Base-by-base conservation (phyloP, 2,797 vertebrate species). In the Microhierax caerulescens region DNA sequence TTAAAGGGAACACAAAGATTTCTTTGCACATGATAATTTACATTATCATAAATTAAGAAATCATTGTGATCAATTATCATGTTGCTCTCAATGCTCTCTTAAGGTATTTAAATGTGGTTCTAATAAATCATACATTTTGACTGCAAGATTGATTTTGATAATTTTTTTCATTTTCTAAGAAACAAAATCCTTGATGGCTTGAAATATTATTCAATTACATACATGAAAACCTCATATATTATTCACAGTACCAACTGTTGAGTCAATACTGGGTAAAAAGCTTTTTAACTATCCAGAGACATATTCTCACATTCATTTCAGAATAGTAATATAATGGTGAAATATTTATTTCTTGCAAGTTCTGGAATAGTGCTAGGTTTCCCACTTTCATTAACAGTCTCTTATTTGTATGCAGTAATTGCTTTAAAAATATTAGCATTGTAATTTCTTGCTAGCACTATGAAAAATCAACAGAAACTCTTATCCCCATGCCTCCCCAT, bases 271-370 rank as follows among this genome's bases (percentile, higher is more conserved):
- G 79, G 32, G 72, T 85, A 72, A 93, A 96, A 95, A 81, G 65
- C 39, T 87, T 94, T 96, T 92, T 85, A 96, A 90, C 93, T 91
- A 89, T 77, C 94, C 84, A 96, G 95, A 96, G 86, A 88, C 72
- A 93, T 30, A 61, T 78, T 94, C 82, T 91, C 76, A 88, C 57
- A 84, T 95, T 94, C 78, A 97, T 94, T 97, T 95, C 79, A 93
- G 91, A 96, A 97, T 80, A 87, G 72, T 79, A 95, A 88, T 83
- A 93, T 78, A 96, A 93, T 78, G 67, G 96, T 97, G 97, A 97
- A 98, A 97, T 97, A 98, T 97, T 98, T 96, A 95, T 97, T 97
- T 97, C 91, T 95, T 97, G 32, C 53, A 96, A 97, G 88, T 97
- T 97, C 93, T 88, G 63, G 74, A 85, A 80, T 28, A 96, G 74